Conservation (phyloP, 2,888 invertebrate species). For the Napeogenes inachia region DNA sequence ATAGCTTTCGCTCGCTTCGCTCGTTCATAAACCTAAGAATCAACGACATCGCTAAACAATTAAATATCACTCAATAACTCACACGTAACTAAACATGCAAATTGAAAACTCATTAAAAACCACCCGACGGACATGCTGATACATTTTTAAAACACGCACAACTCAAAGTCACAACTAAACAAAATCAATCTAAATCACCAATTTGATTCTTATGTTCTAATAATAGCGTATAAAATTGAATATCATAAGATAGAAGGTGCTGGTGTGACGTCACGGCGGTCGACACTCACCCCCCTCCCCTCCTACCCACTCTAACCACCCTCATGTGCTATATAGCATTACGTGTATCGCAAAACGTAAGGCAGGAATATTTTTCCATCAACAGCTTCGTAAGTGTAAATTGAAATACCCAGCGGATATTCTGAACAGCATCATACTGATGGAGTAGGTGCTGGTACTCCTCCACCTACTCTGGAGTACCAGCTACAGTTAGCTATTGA, state of each 20-base stretch:
- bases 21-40: neutral
- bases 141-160: too few relatives aligned
- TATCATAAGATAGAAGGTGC: neutral
- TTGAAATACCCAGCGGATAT: conserved; percentile 7
- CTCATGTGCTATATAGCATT: conserved; percentile 5
- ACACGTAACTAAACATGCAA: too few relatives aligned
- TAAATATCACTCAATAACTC: neutral
- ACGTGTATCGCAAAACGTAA: conserved; percentile 15
- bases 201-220: neutral
- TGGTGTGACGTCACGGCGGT: conserved; percentile 15
- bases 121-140: too few relatives aligned
- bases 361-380: conserved; percentile 12
- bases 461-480: neutral
- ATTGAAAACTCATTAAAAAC: too few relatives aligned
- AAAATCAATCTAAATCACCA: too few relatives aligned
- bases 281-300: conserved; percentile 11
- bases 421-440: conserved; percentile 23
- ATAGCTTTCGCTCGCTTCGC: too few relatives aligned
- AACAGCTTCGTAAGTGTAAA: conserved; percentile 14
- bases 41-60: neutral
- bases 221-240: neutral
- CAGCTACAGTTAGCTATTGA: too few relatives aligned
- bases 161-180: too few relatives aligned
- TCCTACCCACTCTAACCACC: neutral
- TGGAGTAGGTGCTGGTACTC: neutral